Evolutionary conservation across 2,888 invertebrate species (phyloP).

Genomic region (Parascotia fuliginaria): DNA sequence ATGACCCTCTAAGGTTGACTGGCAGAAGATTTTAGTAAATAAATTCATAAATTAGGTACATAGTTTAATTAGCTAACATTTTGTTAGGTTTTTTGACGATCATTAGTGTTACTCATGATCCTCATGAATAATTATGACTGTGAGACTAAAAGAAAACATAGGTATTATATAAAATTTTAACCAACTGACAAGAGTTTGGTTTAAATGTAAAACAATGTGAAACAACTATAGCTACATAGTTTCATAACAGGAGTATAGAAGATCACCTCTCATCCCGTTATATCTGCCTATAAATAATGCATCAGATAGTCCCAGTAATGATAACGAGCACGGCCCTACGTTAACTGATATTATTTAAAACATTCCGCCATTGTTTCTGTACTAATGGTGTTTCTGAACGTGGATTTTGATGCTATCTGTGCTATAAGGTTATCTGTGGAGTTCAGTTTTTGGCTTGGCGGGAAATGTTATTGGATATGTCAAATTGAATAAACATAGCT

Average conservation of each 20-base stretch:
- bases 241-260: conserved; percentile 15
- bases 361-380: conserved; percentile 45
- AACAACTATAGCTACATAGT: conserved; percentile 5
- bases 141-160: too few species aligned
- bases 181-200: too few species aligned
- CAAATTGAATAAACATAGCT: neutral
- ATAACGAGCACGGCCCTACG: conserved; percentile 59
- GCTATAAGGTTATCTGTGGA: conserved; percentile 15
- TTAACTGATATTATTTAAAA: conserved; percentile 66
- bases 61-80: too few species aligned
- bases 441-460: conserved; percentile 13
- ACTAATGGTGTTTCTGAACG: conserved; percentile 45
- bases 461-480: neutral
- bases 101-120: too few species aligned
- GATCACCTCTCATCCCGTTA: conserved; percentile 53
- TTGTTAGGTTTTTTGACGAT: too few species aligned
- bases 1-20: too few species aligned
- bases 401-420: conserved; percentile 17
- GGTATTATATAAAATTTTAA: too few species aligned
- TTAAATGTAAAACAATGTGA: conserved; percentile 1
- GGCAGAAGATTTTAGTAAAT: too few species aligned
- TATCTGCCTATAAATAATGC: conserved; percentile 64
- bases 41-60: too few species aligned
- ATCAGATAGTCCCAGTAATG: conserved; percentile 63
- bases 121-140: too few species aligned